phyloP scores from a whole-genome alignment of 2,113 vertebrate species.

The Syngnathus typhle region DNA sequence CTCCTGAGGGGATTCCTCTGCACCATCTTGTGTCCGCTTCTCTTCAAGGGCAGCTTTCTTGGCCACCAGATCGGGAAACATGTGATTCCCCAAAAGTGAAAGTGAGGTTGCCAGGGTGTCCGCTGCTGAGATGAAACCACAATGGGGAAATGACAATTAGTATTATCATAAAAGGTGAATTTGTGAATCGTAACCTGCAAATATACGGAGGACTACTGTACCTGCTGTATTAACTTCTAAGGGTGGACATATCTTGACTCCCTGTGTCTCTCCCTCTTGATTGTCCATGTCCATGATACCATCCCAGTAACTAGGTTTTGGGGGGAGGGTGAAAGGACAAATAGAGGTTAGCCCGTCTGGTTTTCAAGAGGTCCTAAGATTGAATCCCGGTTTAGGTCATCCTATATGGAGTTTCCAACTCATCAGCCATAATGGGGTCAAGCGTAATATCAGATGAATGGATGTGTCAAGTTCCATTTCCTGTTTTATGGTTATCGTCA shows the following conservation, averaged over 20 bases:
- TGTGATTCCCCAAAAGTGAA: slow-evolving; percentile 59
- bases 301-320: slow-evolving; percentile 53
- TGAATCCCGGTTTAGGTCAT: background rate
- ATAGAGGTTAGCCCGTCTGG: background rate
- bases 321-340: background rate
- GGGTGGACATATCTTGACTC: slow-evolving; percentile 39
- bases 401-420: background rate
- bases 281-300: slow-evolving; percentile 65
- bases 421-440: no score
- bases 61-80: slow-evolving; percentile 46
- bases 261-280: slow-evolving; percentile 49
- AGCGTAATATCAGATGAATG: no score
- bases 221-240: slow-evolving; percentile 37
- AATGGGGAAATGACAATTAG: background rate
- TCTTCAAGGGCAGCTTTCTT: slow-evolving; percentile 7
- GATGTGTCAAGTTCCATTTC: background rate
- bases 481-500: background rate
- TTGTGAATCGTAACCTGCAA: background rate
- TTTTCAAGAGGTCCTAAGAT: background rate
- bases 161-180: background rate
- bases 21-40: slow-evolving; percentile 11
- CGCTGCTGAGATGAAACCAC: slow-evolving; percentile 38
- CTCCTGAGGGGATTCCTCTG: slow-evolving; percentile 22
- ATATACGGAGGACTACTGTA: slow-evolving; percentile 15
- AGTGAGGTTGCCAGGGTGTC: slow-evolving; percentile 55